Conservation (phyloP, 2,113 vertebrate species). For the Rhinolophus ferrumequinum region DNA sequence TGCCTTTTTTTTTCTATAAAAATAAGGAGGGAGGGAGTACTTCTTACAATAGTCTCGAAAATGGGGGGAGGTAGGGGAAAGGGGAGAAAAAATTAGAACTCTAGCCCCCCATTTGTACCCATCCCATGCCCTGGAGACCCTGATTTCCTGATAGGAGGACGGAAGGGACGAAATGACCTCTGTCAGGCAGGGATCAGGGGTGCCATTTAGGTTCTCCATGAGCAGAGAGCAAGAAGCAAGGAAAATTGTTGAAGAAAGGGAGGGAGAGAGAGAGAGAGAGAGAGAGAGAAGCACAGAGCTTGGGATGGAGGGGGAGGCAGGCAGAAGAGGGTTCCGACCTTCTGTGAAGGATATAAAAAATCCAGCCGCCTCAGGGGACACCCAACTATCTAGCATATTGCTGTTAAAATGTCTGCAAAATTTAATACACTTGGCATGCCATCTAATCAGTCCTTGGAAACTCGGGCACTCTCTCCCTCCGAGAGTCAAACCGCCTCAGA, state of each 20-base stretch:
- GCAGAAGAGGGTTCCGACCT: slow-evolving; percentile 93
- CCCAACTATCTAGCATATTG: slow-evolving; percentile 95
- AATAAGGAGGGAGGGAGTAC: slow-evolving; percentile 78
- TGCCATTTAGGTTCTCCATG: background rate
- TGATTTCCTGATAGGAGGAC: background rate
- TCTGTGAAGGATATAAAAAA: slow-evolving; percentile 99
- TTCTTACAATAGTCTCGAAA: slow-evolving; percentile 85
- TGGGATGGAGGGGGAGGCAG: slow-evolving; percentile 75
- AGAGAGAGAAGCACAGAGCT: slow-evolving; percentile 56
- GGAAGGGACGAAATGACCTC: slow-evolving; percentile 8
- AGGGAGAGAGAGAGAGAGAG: slow-evolving; percentile 12
- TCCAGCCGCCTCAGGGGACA: slow-evolving; percentile 93
- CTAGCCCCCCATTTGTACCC: background rate
- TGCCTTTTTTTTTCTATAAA: slow-evolving; percentile 88
- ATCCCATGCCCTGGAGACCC: background rate
- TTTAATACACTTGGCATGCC: slow-evolving; percentile 93
- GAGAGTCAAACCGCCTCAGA: slow-evolving; percentile 62
- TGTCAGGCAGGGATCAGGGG: background rate
- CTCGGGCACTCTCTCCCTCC: slow-evolving; percentile 75
- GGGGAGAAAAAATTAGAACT: background rate
- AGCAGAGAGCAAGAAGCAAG: slow-evolving; percentile 45
- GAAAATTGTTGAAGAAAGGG: slow-evolving; percentile 23
- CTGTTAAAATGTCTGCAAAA: slow-evolving; percentile 97
- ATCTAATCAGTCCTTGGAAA: slow-evolving; percentile 92
- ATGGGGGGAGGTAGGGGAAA: slow-evolving; percentile 62